Evolutionary conservation across 2,888 invertebrate genomes (phyloP).

Genomic region (Formica aserva): DNA sequence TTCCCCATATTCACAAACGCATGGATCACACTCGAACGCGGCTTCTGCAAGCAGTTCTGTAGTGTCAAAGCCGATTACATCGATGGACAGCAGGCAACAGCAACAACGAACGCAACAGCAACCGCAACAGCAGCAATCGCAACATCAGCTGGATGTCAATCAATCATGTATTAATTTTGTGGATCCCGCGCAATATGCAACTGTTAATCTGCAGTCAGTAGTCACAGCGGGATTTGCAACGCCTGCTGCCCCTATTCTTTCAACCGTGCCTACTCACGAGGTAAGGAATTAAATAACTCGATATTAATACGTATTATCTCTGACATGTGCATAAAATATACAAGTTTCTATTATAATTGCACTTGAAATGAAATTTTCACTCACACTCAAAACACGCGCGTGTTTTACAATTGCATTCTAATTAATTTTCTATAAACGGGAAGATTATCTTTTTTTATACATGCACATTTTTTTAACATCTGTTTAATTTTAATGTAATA

Average conservation of each 20-base stretch:
- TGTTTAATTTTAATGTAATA: background rate
- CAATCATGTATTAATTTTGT: slow-evolving; percentile 75
- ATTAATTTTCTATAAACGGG: background rate
- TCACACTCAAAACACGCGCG: background rate
- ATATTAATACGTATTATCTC: background rate
- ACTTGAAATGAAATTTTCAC: background rate
- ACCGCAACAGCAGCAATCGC: slow-evolving; percentile 53
- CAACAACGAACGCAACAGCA: slow-evolving; percentile 68
- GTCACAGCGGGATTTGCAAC: slow-evolving; percentile 86
- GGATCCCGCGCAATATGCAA: slow-evolving; percentile 86
- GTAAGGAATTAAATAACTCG: slow-evolving; percentile 49
- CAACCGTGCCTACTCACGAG: slow-evolving; percentile 79
- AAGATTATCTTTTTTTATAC: background rate
- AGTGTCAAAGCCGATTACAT: slow-evolving; percentile 73
- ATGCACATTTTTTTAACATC: background rate
- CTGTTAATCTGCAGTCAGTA: slow-evolving; percentile 88
- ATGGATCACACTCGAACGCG: slow-evolving; percentile 67
- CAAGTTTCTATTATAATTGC: background rate
- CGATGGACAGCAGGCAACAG: slow-evolving; percentile 70
- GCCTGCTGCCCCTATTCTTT: slow-evolving; percentile 82
- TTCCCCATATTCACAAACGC: slow-evolving; percentile 84
- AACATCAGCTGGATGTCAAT: slow-evolving; percentile 77
- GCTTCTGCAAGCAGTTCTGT: slow-evolving; percentile 66
- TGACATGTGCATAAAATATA: background rate
- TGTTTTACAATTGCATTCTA: background rate